A percentile compares a stretch with the other conserved stretches of the same genome.
Conservation (phyloP, 2,797 vertebrate genomes). For the Gallinago solitaria region DNA sequence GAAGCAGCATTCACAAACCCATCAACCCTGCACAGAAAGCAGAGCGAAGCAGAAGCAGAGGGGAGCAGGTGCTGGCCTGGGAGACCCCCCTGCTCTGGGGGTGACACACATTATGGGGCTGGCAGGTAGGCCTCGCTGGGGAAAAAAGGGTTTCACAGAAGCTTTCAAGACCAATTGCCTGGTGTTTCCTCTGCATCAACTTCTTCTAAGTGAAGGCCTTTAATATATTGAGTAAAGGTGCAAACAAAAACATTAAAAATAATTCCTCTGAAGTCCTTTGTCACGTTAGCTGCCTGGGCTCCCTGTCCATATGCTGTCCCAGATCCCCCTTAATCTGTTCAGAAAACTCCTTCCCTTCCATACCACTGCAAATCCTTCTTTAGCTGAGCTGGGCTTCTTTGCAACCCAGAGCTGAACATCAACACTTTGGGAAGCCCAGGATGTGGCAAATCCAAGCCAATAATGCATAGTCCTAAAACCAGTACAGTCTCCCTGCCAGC, state of each 20-base stretch:
- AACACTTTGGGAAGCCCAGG: not conserved
- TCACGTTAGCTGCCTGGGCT: not conserved
- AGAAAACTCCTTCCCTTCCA: not conserved
- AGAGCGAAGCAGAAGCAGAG: not conserved
- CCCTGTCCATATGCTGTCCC: not conserved
- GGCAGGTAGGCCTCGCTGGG: not conserved
- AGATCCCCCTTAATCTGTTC: not conserved
- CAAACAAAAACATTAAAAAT: not conserved
- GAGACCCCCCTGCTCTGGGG: not conserved
- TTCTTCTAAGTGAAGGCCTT: not conserved
- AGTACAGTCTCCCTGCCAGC: not conserved
- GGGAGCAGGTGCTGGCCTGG: not conserved
- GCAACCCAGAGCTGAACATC: not conserved
- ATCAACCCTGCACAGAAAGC: not conserved
- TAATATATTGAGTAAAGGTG: not conserved
- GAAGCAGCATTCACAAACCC: not conserved
- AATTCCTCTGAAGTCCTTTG: not conserved
- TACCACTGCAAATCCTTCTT: not conserved
- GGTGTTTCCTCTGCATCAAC: not conserved
- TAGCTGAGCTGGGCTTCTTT: not conserved
- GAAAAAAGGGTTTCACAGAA: not conserved
- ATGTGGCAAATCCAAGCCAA: not conserved
- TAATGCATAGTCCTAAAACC: not conserved
- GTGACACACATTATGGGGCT: not conserved
- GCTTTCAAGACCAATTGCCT: not conserved